Evolutionary conservation across 1,140 invertebrate genomes (phyloP).

Genomic region (Penaeus chinensis): DNA sequence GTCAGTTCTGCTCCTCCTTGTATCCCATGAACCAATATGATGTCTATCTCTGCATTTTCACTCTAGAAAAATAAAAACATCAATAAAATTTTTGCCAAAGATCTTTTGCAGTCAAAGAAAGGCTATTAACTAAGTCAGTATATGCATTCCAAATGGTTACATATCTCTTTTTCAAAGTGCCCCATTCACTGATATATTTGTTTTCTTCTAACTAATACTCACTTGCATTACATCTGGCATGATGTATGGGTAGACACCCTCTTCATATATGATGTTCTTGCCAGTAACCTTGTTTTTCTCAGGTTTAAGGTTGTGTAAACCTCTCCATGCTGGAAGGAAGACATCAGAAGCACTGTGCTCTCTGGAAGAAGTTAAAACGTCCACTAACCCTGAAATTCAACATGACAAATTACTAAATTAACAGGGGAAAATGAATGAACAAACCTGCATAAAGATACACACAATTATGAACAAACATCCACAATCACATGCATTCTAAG

Average conservation of each 20-base stretch:
- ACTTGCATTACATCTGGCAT: conserved; percentile 14
- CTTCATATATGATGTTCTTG: conserved; percentile 5
- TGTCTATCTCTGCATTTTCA: conserved; percentile 35
- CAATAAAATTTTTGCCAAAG: neutral
- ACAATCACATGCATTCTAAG: too few relatives aligned
- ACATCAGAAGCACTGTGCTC: conserved; percentile 12
- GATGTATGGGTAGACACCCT: conserved; percentile 44
- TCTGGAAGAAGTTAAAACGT: conserved; percentile 6
- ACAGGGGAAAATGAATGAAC: too few relatives aligned
- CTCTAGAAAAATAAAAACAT: neutral
- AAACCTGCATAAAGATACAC: too few relatives aligned
- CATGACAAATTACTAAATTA: too few relatives aligned
- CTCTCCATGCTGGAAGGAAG: conserved; percentile 44
- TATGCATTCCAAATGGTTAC: neutral
- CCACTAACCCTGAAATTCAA: conserved; percentile 21
- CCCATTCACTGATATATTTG: neutral
- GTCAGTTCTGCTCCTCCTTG: conserved; percentile 48
- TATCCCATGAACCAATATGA: conserved; percentile 55
- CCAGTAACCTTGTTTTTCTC: neutral
- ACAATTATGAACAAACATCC: too few relatives aligned
- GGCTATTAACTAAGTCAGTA: neutral
- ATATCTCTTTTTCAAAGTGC: neutral
- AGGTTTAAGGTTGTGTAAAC: conserved; percentile 19
- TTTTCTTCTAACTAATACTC: neutral
- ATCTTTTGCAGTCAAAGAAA: neutral